Evolutionary conservation across 2,113 vertebrate genomes (phyloP).

Genomic region (Ailuropoda melanoleuca): DNA sequence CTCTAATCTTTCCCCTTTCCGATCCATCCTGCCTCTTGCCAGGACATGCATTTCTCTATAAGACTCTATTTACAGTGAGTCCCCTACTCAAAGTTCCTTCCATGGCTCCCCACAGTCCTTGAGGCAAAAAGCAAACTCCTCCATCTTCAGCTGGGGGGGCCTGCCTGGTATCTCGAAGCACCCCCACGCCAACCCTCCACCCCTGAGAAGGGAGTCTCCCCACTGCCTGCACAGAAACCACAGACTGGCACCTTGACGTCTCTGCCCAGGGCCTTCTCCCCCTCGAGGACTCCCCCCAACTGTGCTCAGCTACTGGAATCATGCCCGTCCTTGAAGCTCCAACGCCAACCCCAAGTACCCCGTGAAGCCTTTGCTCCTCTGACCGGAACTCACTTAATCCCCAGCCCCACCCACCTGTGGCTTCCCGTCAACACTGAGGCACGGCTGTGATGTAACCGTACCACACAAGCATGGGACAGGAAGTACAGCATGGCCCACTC

Average conservation of each 20-base stretch:
- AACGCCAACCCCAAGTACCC: neutral
- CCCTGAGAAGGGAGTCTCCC: neutral
- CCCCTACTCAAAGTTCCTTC: neutral
- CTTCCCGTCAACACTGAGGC: neutral
- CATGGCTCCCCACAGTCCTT: neutral
- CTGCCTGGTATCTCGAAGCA: fast-evolving
- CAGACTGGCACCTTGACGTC: neutral
- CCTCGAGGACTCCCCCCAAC: neutral
- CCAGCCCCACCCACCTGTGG: neutral
- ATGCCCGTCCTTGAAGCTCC: neutral
- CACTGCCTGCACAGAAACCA: neutral
- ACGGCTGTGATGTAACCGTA: fast-evolving
- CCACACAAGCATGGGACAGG: neutral
- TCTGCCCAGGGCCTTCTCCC: neutral
- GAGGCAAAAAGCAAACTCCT: neutral
- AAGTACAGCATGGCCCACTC: neutral
- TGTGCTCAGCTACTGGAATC: neutral
- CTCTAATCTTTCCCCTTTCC: neutral
- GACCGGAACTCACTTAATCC: neutral
- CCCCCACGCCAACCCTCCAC: neutral
- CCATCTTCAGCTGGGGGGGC: neutral
- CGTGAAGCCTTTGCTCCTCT: neutral
- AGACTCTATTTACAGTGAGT: neutral
- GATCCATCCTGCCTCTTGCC: neutral
- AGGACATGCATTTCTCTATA: neutral